These are phyloP conservation scores for Scaptomyza flava DNA, from an alignment of 2,888 invertebrate genomes.

Conservation along the genomic window DNA sequence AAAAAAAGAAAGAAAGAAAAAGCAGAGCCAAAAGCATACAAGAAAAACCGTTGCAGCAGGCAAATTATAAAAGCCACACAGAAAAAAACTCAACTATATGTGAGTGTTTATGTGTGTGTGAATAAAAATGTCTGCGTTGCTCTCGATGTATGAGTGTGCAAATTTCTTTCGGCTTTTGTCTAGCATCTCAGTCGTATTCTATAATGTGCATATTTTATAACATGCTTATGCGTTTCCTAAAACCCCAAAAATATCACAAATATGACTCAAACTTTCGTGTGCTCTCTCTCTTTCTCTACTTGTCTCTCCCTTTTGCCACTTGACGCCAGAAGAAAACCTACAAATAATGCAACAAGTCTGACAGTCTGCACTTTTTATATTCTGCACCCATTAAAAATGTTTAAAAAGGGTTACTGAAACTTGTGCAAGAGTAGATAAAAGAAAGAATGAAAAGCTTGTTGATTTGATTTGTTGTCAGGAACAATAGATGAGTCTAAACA, in stretches of 20 bases:
- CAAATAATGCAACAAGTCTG: conserved; percentile 75
- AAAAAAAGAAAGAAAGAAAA: conserved; percentile 19
- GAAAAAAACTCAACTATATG: conserved; percentile 14
- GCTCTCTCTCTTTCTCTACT: background rate
- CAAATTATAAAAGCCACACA: conserved; percentile 61
- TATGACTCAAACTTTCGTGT: conserved; percentile 17
- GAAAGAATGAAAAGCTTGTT: background rate
- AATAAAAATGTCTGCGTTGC: conserved; percentile 38
- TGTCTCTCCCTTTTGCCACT: background rate
- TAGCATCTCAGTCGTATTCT: conserved; percentile 62
- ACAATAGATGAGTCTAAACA: too few relatives aligned
- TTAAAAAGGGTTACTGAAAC: background rate
- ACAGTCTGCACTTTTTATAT: conserved; percentile 16
- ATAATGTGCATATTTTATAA: conserved; percentile 79
- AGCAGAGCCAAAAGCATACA: too few relatives aligned
- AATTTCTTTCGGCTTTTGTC: conserved; percentile 77
- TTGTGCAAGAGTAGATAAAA: background rate
- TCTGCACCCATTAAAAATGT: background rate
- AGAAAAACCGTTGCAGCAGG: conserved; percentile 43
- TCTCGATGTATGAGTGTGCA: conserved; percentile 60
- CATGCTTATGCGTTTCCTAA: conserved; percentile 68
- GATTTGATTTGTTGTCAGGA: too few relatives aligned
- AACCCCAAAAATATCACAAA: conserved; percentile 33
- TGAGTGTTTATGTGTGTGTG: background rate
- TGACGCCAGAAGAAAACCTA: conserved; percentile 18